Conservation (phyloP, 2,113 vertebrate genomes). For the Chascanopsetta lugubris region DNA sequence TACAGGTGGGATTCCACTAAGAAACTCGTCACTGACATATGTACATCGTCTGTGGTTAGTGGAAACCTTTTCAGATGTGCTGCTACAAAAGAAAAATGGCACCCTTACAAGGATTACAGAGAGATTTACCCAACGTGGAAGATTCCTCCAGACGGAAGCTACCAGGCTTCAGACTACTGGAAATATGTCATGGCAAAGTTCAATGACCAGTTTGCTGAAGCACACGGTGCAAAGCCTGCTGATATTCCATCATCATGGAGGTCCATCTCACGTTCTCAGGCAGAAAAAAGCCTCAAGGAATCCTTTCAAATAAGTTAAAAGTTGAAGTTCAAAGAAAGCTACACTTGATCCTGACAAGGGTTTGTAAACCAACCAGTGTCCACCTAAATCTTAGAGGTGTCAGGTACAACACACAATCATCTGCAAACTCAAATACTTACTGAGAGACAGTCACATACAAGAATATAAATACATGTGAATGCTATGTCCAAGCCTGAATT, state of each 20-base stretch:
- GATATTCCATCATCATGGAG: constrained; percentile 57
- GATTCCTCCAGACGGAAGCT: constrained; percentile 67
- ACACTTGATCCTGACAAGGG: too few species aligned
- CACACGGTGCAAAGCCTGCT: constrained; percentile 32
- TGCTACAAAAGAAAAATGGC: accelerated
- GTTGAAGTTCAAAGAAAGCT: too few species aligned
- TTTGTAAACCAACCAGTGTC: too few species aligned
- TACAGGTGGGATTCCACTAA: accelerated
- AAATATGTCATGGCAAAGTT: constrained; percentile 64
- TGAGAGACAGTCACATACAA: too few species aligned
- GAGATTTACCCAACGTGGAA: constrained; percentile 68
- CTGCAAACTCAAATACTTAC: too few species aligned
- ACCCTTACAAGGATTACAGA: constrained; percentile 61
- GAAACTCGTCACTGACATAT: constrained; percentile 40
- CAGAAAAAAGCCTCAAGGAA: too few species aligned
- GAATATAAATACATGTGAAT: too few species aligned
- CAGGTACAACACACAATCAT: too few species aligned
- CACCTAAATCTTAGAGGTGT: too few species aligned
- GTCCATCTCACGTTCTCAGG: too few species aligned
- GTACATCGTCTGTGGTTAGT: constrained; percentile 44
- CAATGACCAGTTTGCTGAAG: constrained; percentile 62
- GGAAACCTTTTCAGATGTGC: background rate
- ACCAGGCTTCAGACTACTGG: constrained; percentile 72
- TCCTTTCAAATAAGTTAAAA: too few species aligned
- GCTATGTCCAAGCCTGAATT: too few species aligned